phyloP scores from a whole-genome alignment of 2,113 vertebrate genomes.

The Osmerus eperlanus region DNA sequence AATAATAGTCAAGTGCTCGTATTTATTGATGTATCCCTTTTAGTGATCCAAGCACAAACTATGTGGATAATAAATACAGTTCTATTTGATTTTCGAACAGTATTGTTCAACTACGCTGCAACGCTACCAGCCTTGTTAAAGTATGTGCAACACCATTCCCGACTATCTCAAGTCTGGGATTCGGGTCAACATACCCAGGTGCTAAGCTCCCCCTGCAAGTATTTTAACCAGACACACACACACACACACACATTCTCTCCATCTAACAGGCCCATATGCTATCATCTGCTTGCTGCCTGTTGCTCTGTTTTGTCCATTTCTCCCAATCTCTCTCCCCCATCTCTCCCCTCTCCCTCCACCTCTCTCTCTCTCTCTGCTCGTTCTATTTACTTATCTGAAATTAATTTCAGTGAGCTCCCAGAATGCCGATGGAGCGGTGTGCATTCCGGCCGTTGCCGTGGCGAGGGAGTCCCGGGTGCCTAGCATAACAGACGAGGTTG shows the following conservation, averaged over 20 bases:
- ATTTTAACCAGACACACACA: not conserved
- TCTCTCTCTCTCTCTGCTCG: no score
- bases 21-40: not conserved
- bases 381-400: no score
- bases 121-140: not conserved
- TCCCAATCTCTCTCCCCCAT: slow-evolving; percentile 2
- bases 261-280: slow-evolving; percentile 1
- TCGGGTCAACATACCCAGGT: not conserved
- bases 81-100: no score
- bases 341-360: no score
- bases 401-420: no score
- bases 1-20: not conserved
- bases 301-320: slow-evolving; percentile 26
- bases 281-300: slow-evolving; percentile 16
- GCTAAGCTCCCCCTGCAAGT: not conserved
- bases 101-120: not conserved
- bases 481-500: slow-evolving; percentile 6
- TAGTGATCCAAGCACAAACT: not conserved
- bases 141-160: not conserved
- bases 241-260: not conserved
- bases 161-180: not conserved
- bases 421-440: no score
- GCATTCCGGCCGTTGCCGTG: no score
- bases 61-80: no score
- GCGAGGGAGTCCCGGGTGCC: no score